Conservation (phyloP, 2,113 vertebrate genomes). For the Damaliscus lunatus region DNA sequence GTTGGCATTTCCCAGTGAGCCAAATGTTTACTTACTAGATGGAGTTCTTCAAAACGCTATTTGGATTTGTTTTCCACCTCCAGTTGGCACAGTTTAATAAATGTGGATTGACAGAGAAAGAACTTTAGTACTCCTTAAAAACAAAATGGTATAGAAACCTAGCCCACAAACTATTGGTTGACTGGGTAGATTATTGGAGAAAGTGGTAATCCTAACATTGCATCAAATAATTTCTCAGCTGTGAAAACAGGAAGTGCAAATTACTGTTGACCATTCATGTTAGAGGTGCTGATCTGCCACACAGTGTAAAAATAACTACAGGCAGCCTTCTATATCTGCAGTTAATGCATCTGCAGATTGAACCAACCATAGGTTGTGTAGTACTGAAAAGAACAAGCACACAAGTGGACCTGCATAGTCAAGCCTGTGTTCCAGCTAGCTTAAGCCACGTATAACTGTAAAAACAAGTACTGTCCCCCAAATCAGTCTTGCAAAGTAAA, state of each 20-base stretch:
- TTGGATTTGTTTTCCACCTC: neutral
- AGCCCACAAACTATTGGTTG: neutral
- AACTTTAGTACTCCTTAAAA: neutral
- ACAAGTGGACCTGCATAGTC: neutral
- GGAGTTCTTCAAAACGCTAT: neutral
- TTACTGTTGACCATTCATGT: neutral
- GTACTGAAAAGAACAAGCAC: neutral
- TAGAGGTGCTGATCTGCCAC: neutral
- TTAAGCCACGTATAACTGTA: neutral
- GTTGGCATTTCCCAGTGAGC: neutral
- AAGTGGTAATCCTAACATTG: neutral
- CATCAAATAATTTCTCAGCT: neutral
- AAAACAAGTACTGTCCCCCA: neutral
- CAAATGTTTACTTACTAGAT: neutral
- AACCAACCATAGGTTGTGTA: neutral
- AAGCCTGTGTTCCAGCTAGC: neutral
- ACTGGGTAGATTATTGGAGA: neutral
- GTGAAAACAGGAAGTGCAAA: neutral
- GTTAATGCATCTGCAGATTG: neutral
- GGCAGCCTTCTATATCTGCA: neutral
- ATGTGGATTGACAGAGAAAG: neutral
- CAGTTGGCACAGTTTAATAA: constrained; percentile 13
- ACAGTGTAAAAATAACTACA: neutral
- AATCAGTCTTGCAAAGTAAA: neutral
- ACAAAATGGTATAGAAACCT: neutral